These are phyloP conservation scores for Porphyrio hochstetteri DNA, from an alignment of 2,113 vertebrate genomes.

Conservation along the genomic window DNA sequence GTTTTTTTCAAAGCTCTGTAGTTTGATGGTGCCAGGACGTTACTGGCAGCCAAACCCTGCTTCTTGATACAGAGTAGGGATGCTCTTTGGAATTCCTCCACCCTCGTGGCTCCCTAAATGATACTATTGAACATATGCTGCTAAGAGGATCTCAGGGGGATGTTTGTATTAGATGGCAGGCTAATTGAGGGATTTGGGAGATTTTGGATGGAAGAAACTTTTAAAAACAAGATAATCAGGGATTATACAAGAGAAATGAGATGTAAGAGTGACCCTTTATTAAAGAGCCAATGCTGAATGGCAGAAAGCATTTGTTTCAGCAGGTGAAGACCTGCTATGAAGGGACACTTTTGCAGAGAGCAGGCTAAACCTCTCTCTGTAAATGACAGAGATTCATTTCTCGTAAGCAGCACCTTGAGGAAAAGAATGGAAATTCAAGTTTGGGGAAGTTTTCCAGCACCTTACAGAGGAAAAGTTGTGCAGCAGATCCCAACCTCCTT, in stretches of 20 bases:
- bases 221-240: neutral
- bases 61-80: neutral
- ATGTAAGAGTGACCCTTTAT: neutral
- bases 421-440: neutral
- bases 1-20: neutral
- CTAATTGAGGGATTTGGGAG: neutral
- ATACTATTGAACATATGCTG: neutral
- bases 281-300: neutral
- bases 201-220: neutral
- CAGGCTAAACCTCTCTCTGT: neutral
- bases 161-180: neutral
- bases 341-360: neutral
- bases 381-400: accelerated
- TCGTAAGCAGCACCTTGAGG: neutral
- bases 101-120: neutral
- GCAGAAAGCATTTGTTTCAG: neutral
- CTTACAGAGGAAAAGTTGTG: neutral
- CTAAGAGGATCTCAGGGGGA: neutral
- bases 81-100: neutral
- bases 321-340: neutral
- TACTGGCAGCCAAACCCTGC: neutral
- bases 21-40: neutral
- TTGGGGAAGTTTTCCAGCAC: neutral
- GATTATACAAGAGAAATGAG: neutral
- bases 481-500: neutral